Evolutionary conservation across 2,797 vertebrate species (phyloP).

Genomic region (Anniella stebbinsi): DNA sequence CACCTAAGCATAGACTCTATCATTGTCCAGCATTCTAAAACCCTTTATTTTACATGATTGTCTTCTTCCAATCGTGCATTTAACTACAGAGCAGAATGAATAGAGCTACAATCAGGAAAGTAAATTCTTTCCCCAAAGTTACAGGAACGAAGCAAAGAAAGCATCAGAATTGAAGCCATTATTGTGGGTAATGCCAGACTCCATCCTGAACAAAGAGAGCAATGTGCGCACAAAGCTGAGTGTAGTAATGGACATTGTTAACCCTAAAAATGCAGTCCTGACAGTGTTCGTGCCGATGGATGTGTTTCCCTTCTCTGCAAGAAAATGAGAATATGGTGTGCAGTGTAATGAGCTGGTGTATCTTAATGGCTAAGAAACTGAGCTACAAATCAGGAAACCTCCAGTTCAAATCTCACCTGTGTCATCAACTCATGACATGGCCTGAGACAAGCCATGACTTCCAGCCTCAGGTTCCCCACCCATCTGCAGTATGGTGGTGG

Average conservation of each 20-base stretch:
- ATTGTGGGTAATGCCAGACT: background rate
- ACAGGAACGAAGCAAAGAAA: constrained; percentile 25
- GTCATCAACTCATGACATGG: background rate
- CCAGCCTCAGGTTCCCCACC: background rate
- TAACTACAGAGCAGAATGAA: constrained; percentile 45
- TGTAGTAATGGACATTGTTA: background rate
- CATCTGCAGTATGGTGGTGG: background rate
- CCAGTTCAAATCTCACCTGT: background rate
- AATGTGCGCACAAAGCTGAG: constrained; percentile 23
- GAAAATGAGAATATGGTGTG: background rate
- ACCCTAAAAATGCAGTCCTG: background rate
- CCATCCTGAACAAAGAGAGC: constrained; percentile 55
- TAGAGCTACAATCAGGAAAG: constrained; percentile 29
- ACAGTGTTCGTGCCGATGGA: background rate
- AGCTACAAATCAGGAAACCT: background rate
- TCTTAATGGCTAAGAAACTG: background rate
- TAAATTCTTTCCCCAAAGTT: constrained; percentile 35
- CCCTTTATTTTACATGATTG: constrained; percentile 41
- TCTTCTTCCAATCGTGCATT: constrained; percentile 49
- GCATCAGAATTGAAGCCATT: background rate
- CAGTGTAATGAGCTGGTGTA: background rate
- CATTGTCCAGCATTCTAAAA: constrained; percentile 60
- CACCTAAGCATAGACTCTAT: constrained; percentile 51
- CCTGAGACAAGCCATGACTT: background rate
- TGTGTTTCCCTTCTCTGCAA: background rate